These are phyloP conservation scores for Zingel zingel DNA, from an alignment of 2,113 vertebrate species.

Conservation along the genomic window DNA sequence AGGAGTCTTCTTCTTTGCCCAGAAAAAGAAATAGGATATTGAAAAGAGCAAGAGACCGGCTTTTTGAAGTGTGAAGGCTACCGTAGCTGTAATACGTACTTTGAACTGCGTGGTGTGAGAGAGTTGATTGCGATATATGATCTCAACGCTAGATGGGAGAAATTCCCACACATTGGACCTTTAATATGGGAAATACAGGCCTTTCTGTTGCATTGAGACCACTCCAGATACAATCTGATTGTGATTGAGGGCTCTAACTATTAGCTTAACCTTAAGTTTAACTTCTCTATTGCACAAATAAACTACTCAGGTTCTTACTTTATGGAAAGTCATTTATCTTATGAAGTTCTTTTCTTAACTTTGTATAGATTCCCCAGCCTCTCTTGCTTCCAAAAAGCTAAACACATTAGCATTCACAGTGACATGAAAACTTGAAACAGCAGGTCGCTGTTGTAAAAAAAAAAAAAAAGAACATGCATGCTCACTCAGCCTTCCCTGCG, in stretches of 20 bases:
- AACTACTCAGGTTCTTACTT: not conserved
- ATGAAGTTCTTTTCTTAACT: constrained; percentile 20
- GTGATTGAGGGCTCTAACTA: not conserved
- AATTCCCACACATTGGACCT: too few relatives aligned
- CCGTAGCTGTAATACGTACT: too few relatives aligned
- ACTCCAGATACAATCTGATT: constrained; percentile 1
- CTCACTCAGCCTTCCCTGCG: constrained; percentile 22
- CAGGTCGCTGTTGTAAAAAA: constrained; percentile 7
- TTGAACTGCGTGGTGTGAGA: too few relatives aligned
- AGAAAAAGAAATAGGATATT: too few relatives aligned
- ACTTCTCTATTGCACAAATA: not conserved
- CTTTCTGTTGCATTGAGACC: not conserved
- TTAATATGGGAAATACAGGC: not conserved
- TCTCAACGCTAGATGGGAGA: too few relatives aligned
- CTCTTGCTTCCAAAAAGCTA: not conserved
- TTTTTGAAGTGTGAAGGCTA: too few relatives aligned
- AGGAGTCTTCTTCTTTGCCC: too few relatives aligned
- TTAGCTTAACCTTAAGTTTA: not conserved
- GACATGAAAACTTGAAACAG: constrained; percentile 39
- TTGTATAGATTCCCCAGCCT: not conserved
- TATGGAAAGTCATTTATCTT: not conserved
- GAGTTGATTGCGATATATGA: too few relatives aligned
- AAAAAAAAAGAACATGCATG: constrained; percentile 8
- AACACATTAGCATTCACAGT: constrained; percentile 8
- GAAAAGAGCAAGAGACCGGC: too few relatives aligned